Conservation (phyloP, 1,140 invertebrate genomes). For the Cyrtorhinus lividipennis region DNA sequence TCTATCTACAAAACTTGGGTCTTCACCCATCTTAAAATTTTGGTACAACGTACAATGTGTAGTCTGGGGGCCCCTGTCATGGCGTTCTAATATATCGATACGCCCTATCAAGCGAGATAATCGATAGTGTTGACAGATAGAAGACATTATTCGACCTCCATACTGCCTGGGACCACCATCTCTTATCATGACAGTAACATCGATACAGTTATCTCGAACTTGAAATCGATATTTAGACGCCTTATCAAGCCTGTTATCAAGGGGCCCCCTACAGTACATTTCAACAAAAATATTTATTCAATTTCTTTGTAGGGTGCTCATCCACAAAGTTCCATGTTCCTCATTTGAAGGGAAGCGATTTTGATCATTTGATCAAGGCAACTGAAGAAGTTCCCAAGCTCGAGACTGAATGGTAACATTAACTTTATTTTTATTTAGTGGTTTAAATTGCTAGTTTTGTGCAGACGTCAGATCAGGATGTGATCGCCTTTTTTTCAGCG, state of each 20-base stretch:
- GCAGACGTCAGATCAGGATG: not conserved
- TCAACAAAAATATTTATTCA: not conserved
- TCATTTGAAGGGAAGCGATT: not conserved
- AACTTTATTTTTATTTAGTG: not conserved
- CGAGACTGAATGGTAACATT: not conserved
- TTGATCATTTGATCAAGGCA: not conserved
- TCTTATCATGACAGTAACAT: no score
- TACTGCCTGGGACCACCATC: no score
- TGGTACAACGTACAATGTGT: no score
- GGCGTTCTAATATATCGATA: no score
- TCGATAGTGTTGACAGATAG: no score
- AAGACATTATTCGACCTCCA: not conserved
- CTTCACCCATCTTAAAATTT: not conserved
- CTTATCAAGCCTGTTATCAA: no score
- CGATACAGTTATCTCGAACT: no score
- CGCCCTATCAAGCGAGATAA: no score
- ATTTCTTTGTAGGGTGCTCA: not conserved
- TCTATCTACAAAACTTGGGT: no score
- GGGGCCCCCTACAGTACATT: no score
- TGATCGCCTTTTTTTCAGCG: not conserved
- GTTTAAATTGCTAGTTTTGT: not conserved
- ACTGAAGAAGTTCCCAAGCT: not conserved
- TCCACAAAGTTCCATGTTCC: not conserved
- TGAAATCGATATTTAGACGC: no score
- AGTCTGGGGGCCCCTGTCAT: not conserved